Evolutionary conservation across 2,888 invertebrate genomes (phyloP), one percentile per base, ranked within the genome.

Genomic region (Drosophila meridionalis): DNA sequence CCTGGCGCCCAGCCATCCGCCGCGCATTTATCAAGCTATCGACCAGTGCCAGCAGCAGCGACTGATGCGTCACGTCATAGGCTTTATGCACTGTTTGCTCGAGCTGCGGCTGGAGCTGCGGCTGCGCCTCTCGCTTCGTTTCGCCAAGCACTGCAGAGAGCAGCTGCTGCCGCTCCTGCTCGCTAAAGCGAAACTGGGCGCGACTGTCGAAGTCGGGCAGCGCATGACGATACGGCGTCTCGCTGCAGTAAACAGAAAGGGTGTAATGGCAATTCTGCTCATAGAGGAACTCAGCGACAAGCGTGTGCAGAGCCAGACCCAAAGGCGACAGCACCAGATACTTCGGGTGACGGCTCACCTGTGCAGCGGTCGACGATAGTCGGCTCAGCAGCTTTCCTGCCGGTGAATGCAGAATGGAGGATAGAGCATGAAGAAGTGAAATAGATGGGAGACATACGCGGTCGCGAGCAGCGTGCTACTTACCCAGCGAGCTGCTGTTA

Each of bases 211-310:
- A 93, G 66, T 92, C 88, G 1, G 93, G 93, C 63, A 93, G 43
- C 7, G 87, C 82, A n/a, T 92, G 90, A 3, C 91, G 91, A 64
- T 90, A 91, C 4, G 92, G 92, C 34, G 91, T 88, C 81, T 93
- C 93, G 3, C 92, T 92, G 69, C 92, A 91, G 81, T 92, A 93
- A 11, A 93, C 93, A 2, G 93, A 93, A 9, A 93, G 76, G 9
- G 93, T 85, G 47, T 92, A 93, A 63, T 93, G 93, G 56, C 92
- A 93, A 67, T 93, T 92, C 69, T 93, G 91, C 7, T 89, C 88
- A 65, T 92, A 92, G 4, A 93, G 87, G 63, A 93, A 93, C 69
- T 93, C 93, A 0, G 93, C 92, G 0, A 93, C 92, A n/a, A 93
- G 81, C 2, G 92, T 92, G 69, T 93, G 92, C 50, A 93, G 58